phyloP scores from a whole-genome alignment of 2,113 vertebrate species.

The Microtus pennsylvanicus region DNA sequence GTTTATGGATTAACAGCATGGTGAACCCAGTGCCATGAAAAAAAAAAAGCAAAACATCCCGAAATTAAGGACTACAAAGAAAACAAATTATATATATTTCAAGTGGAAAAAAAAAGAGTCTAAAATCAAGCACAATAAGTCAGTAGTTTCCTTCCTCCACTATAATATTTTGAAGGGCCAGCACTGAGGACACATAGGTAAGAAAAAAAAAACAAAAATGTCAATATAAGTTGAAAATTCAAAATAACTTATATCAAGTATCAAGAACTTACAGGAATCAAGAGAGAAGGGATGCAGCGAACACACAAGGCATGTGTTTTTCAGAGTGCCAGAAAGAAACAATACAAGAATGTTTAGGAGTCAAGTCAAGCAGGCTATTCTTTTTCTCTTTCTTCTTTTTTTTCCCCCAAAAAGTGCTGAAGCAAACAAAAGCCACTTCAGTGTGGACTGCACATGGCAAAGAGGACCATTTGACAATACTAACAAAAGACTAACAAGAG shows the following conservation, averaged over 20 bases:
- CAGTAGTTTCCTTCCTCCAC: not conserved
- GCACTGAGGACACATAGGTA: not conserved
- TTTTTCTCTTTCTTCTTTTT: not conserved
- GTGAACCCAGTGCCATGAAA: not conserved
- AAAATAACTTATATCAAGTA: not conserved
- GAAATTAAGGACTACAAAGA: not conserved
- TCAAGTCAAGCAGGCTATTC: not conserved
- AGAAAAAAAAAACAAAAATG: not conserved
- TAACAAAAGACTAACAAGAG: not conserved
- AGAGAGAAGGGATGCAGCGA: not conserved
- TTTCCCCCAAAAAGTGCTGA: not conserved
- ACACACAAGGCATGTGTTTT: not conserved
- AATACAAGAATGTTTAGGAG: not conserved
- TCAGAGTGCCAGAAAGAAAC: not conserved
- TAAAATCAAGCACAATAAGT: not conserved
- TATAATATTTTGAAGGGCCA: not conserved
- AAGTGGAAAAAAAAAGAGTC: not conserved
- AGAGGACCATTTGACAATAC: not conserved
- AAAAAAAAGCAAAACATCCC: not conserved
- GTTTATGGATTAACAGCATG: not conserved
- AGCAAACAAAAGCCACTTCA: not conserved
- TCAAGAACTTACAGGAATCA: not conserved
- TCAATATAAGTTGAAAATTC: not conserved
- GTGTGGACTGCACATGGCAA: not conserved
- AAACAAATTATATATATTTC: not conserved